Conservation (phyloP, 2,888 invertebrate species). For the Andricus quercusramuli region DNA sequence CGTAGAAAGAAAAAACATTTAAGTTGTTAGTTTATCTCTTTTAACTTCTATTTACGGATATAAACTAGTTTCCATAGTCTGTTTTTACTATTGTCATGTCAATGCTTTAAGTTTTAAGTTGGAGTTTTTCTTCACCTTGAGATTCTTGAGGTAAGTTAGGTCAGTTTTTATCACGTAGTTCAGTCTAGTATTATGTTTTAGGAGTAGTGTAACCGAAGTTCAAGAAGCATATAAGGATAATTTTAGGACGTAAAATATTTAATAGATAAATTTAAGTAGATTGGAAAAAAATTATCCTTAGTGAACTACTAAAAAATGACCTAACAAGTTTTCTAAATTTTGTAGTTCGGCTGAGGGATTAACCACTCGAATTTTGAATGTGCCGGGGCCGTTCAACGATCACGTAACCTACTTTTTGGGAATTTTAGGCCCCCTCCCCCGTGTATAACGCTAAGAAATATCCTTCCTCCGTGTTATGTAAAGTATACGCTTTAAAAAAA, state of each 20-base stretch:
- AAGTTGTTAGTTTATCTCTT: not conserved
- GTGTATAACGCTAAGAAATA: no score
- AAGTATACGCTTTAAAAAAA: no score
- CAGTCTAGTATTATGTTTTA: not conserved
- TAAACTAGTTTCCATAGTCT: not conserved
- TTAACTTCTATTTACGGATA: not conserved
- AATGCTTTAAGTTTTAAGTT: not conserved
- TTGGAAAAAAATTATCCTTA: not conserved
- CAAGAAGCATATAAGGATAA: no score
- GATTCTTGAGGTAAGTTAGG: conserved; percentile 10
- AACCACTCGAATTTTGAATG: no score
- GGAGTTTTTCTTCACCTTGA: not conserved
- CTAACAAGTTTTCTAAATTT: not conserved
- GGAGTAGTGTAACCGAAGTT: no score
- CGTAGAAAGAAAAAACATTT: not conserved
- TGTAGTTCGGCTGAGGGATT: not conserved
- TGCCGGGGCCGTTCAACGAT: no score
- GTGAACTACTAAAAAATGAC: conserved; percentile 1
- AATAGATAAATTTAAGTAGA: not conserved
- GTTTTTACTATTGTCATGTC: not conserved
- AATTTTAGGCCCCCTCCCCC: no score
- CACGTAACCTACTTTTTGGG: no score
- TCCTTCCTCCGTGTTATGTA: no score
- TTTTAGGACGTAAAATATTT: no score
- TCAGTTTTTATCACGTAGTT: not conserved